Base-by-base conservation (phyloP, 2,113 vertebrate species). In the Ciconia maguari region DNA sequence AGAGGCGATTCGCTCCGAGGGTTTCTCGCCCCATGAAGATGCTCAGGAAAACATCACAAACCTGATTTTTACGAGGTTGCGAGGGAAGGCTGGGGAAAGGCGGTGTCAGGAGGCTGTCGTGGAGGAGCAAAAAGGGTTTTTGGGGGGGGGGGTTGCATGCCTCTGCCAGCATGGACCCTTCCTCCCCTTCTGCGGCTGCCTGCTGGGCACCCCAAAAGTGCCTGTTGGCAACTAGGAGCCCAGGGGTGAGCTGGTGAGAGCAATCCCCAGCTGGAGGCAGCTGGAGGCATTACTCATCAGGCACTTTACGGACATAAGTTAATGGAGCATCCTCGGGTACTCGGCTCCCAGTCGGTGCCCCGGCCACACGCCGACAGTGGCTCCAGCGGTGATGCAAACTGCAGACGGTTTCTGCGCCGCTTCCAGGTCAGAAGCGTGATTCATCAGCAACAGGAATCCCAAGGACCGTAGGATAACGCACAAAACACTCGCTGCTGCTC, bases 291-390 rank as follows among this genome's bases (percentile, higher is more conserved):
- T 41, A 7, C 36, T 89, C 77, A 4, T 3, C 11, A 34, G 13
- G 44, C 8, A 16, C 8, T 49, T 49, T 8, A 61, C 0, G 36
- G 84, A 25, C 5, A 1, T 18, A 38, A 38, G 38, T 38, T 38
- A 38, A 38, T 8, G 76, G 44, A 83, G 36, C 76, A 83, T 6
- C 72, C n/a, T 19, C 3, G 11, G 34, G 34, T 24, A 55, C 16
- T 32, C 14, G 18, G n/a, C 55, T 79, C 75, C 64, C n/a, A 83
- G 61, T 8, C 0, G 0, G 42, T 75, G 61, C 14, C 46, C 60
- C 32, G 0, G 32, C 11, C 27, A 25, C 41, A 32, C 0, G 2
- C 18, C 2, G 1, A 20, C 5, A 55, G 64, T 10, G 48, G 80
- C 55, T 78, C 54, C 1, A 1, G 38, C 1, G 1, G 34, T 12